A percentile compares a stretch with the other conserved stretches of the same genome.
Evolutionary conservation across 2,113 vertebrate species (phyloP).

Genomic region (Lycaon pictus): DNA sequence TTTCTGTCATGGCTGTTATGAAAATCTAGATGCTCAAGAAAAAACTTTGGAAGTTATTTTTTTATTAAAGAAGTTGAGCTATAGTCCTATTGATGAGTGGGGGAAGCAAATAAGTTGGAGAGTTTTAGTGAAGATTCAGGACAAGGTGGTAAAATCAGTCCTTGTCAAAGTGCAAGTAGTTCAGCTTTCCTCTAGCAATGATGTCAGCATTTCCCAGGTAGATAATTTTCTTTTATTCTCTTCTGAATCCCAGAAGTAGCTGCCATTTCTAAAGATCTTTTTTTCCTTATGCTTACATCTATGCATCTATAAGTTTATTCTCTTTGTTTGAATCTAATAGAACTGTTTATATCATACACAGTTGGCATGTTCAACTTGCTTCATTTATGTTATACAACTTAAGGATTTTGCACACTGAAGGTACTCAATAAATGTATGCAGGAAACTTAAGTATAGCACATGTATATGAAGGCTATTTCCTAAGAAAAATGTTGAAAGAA

Average conservation of each 20-base stretch:
- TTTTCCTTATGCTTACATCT: conserved; percentile 3
- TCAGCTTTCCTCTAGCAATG: background rate
- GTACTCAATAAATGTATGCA: background rate
- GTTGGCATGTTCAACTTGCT: conserved; percentile 1
- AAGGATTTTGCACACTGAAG: background rate
- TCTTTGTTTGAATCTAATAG: background rate
- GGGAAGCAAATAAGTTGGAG: background rate
- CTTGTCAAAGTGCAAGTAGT: background rate
- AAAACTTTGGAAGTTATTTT: conserved; percentile 13
- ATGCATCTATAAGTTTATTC: background rate
- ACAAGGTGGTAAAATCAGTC: background rate
- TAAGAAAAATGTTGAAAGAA: too few species aligned
- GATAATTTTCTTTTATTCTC: background rate
- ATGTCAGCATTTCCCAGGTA: background rate
- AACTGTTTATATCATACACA: background rate
- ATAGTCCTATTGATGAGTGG: background rate
- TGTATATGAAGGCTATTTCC: too few species aligned
- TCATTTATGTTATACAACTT: background rate
- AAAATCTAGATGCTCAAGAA: background rate
- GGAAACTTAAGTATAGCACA: background rate
- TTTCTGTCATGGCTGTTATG: conserved; percentile 2
- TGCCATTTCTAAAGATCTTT: conserved; percentile 21
- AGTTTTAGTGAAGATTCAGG: background rate
- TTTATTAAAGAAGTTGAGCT: conserved; percentile 34
- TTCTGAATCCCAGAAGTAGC: conserved; percentile 29